Evolutionary conservation across 1,140 invertebrate species (phyloP), one percentile per base, ranked within the genome.

Genomic region (Leptopilina boulardi): DNA sequence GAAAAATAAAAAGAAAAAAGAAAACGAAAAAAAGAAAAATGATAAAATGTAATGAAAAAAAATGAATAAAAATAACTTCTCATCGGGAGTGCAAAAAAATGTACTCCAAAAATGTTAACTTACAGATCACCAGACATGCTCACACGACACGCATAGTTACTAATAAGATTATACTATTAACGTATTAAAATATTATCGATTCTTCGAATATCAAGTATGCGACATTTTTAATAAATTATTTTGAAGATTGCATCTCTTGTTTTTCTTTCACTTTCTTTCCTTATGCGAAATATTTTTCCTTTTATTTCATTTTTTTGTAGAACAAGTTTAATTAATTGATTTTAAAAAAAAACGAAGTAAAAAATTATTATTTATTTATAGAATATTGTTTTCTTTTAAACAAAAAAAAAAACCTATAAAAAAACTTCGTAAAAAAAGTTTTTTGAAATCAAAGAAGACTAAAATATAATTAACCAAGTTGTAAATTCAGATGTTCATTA

Each of bases 201-300:
- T 51, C 88, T 85, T 87, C 85, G 80, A 88, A 82, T 89, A 88
- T 87, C 83, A 87, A 87, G 82, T 88, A 89, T 83, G 82, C 84
- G 84, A 88, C 84, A 86, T 89, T 90, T 90, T 89, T 89, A 90
- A 90, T 90, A 89, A 89, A 89, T 90, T 89, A 89, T 89, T 89
- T 90, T 88, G 83, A 88, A 89, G 86, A 89, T 89, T 87, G 86
- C 47, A 51, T 51, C 18, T n/a, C n/a, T n/a, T 5, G n/a, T 51
- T 51, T 18, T 51, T 51, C 3, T 15, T 51, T 18, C 15, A 47
- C 42, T 47, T n/a, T n/a, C n/a, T 41, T 42, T 42, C 41, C 41
- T 13, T 42, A 42, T 42, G n/a, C n/a, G n/a, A n/a, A n/a, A n/a
- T n/a, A n/a, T n/a, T n/a, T n/a, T n/a, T n/a, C n/a, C n/a, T n/a